A percentile compares a stretch with the other conserved stretches of the same genome.
Evolutionary conservation across 23 tunicate species (phyloP).

Genomic region (Trididemnum clinides): DNA sequence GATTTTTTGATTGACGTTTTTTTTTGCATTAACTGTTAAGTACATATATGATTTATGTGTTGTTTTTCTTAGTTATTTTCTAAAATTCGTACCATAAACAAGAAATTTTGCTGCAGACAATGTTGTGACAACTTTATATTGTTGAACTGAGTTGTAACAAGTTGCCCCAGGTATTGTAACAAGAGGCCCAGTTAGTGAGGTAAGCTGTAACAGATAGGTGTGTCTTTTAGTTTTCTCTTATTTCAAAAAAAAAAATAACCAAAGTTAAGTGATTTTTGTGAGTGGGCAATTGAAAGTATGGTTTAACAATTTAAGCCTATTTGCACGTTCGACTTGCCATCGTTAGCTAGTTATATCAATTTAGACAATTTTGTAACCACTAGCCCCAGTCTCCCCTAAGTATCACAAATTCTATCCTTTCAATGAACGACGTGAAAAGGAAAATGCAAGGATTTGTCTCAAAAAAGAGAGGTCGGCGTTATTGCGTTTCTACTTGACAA

Average conservation of each 20-base stretch:
- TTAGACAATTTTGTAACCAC: no score
- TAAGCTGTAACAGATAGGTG: neutral
- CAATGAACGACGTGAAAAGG: neutral
- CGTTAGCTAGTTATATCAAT: no score
- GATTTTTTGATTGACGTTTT: neutral
- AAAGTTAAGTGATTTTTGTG: no score
- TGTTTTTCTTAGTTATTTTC: neutral
- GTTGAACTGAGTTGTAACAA: neutral
- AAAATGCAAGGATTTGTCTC: no score
- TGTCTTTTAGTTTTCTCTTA: no score
- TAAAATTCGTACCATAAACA: neutral
- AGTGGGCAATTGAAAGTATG: no score
- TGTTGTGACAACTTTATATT: neutral
- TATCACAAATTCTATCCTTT: neutral
- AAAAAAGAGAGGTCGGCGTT: no score
- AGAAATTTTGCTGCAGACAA: neutral
- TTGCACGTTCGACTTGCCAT: no score
- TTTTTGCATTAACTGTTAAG: neutral
- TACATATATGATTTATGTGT: neutral
- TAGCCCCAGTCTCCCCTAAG: neutral
- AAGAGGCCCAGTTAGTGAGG: neutral
- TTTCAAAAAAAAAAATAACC: no score
- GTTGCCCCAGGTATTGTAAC: neutral
- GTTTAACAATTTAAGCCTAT: no score
- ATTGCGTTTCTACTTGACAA: no score